These are phyloP conservation scores for Dryocosmus kuriphilus DNA, from an alignment of 2,888 invertebrate species.

Conservation along the genomic window DNA sequence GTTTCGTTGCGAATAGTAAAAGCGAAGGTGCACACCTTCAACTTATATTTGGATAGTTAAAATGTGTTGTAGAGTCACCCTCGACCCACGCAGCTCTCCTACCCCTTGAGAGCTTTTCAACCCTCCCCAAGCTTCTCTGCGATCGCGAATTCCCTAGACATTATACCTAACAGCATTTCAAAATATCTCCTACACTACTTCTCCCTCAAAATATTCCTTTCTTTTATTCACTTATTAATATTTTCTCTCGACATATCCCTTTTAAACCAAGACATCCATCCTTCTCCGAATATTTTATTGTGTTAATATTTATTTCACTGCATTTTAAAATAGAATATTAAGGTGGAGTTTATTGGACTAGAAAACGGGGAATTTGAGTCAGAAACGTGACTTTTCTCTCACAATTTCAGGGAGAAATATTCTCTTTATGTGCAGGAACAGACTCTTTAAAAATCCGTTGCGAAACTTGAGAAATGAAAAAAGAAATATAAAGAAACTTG, in stretches of 20 bases:
- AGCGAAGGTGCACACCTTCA: conserved; percentile 61
- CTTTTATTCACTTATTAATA: conserved; percentile 30
- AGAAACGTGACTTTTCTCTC: too few species aligned
- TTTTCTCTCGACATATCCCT: background rate
- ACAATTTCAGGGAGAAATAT: too few species aligned
- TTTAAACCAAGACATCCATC: background rate
- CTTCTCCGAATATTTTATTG: conserved; percentile 16
- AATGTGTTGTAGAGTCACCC: conserved; percentile 62
- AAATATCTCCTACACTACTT: conserved; percentile 13
- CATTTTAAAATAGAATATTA: background rate
- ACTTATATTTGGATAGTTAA: conserved; percentile 69
- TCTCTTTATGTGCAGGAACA: too few species aligned
- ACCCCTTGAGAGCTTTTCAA: conserved; percentile 42
- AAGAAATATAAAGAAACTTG: too few species aligned
- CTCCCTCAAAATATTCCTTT: conserved; percentile 23
- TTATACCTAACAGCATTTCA: conserved; percentile 36
- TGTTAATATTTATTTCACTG: background rate
- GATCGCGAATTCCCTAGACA: conserved; percentile 35
- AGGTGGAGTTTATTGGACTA: background rate
- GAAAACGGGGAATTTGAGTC: too few species aligned
- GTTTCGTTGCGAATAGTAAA: conserved; percentile 58
- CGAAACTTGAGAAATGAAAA: too few species aligned
- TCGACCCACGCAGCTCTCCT: conserved; percentile 50
- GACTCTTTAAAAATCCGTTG: too few species aligned
- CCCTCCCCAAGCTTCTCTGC: background rate